phyloP scores from a whole-genome alignment of 2,888 invertebrate genomes.

The Zhuqinia jingwanae region DNA sequence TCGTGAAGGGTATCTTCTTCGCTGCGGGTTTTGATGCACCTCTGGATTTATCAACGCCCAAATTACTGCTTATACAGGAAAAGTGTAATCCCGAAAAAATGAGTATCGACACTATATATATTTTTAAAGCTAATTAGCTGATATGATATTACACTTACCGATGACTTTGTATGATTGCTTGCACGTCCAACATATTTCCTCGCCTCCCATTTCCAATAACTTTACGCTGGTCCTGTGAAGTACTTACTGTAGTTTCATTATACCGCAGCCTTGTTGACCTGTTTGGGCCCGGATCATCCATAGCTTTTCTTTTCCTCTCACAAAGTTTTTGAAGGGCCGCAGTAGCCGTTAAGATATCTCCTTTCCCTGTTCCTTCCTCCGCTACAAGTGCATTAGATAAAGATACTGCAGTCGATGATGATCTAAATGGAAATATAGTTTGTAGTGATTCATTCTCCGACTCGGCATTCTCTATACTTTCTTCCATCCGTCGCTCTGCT shows the following conservation, averaged over 20 bases:
- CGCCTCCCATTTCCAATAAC: constrained; percentile 87
- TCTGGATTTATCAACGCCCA: constrained; percentile 34
- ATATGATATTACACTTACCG: constrained; percentile 39
- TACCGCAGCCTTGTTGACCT: neutral
- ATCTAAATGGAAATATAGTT: constrained; percentile 83
- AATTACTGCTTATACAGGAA: constrained; percentile 19
- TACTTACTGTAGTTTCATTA: neutral
- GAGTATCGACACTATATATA: no score
- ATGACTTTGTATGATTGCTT: constrained; percentile 83
- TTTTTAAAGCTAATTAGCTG: no score
- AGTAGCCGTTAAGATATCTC: constrained; percentile 66
- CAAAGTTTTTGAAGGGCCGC: constrained; percentile 76
- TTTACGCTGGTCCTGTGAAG: constrained; percentile 81
- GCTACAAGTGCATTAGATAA: neutral
- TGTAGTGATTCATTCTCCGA: constrained; percentile 79
- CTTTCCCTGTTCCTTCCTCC: neutral
- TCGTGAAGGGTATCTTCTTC: neutral
- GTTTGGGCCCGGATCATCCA: constrained; percentile 50
- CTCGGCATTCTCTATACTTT: constrained; percentile 71
- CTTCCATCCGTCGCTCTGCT: constrained; percentile 70
- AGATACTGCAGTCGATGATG: neutral
- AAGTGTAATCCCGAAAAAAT: neutral
- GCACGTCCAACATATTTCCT: constrained; percentile 90
- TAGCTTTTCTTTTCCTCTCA: constrained; percentile 73
- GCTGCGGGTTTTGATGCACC: neutral